phyloP scores from a whole-genome alignment of 2,888 invertebrate species.

The Dascillus cervinus region DNA sequence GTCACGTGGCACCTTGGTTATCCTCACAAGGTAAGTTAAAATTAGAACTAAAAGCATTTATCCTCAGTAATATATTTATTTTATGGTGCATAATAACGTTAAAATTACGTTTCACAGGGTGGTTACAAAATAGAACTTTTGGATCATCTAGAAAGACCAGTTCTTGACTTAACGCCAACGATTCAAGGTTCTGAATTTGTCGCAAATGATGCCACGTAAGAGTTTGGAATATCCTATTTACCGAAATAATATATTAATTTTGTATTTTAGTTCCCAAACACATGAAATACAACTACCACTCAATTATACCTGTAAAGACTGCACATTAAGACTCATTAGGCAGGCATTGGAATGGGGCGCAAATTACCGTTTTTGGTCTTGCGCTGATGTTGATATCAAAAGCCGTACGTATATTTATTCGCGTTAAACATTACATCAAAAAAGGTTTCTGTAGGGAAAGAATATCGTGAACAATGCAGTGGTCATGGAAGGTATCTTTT shows the following conservation, averaged over 20 bases:
- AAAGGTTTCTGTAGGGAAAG: slow-evolving; percentile 50
- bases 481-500: slow-evolving; percentile 74
- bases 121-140: slow-evolving; percentile 84
- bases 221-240: slow-evolving; percentile 20
- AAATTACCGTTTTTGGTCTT: slow-evolving; percentile 88
- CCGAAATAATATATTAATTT: slow-evolving; percentile 4
- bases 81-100: too few species aligned
- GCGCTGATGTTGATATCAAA: slow-evolving; percentile 86
- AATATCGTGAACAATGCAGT: slow-evolving; percentile 77
- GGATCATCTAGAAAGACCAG: slow-evolving; percentile 75
- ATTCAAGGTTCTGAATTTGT: slow-evolving; percentile 75
- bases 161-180: slow-evolving; percentile 76
- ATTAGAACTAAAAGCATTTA: background rate
- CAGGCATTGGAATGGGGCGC: slow-evolving; percentile 85
- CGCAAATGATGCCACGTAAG: slow-evolving; percentile 81
- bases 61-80: too few species aligned
- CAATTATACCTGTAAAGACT: slow-evolving; percentile 79
- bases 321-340: slow-evolving; percentile 79
- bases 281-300: slow-evolving; percentile 73
- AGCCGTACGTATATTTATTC: slow-evolving; percentile 42
- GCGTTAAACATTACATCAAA: slow-evolving; percentile 1
- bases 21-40: slow-evolving; percentile 70
- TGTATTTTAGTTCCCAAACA: slow-evolving; percentile 62
- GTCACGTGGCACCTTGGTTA: slow-evolving; percentile 92
- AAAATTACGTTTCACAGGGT: slow-evolving; percentile 57